These are phyloP conservation scores for Automeris io DNA, from an alignment of 2,888 invertebrate genomes.

Conservation along the genomic window DNA sequence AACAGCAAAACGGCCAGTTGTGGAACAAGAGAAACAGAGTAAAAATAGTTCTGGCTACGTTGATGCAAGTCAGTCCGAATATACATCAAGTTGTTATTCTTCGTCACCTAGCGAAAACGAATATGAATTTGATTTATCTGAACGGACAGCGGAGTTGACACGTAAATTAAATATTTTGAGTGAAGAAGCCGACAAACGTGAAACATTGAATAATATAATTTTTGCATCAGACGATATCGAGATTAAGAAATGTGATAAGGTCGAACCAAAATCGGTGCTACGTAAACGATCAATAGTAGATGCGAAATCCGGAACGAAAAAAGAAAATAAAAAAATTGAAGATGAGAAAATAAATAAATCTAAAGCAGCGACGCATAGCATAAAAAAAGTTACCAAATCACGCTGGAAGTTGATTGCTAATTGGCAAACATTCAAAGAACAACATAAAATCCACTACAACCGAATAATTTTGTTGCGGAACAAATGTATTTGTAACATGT, in stretches of 20 bases:
- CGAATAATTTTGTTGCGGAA: slow-evolving; percentile 77
- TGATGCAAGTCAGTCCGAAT: slow-evolving; percentile 72
- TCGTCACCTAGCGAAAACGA: slow-evolving; percentile 73
- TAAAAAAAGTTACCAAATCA: slow-evolving; percentile 40
- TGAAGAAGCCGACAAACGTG: slow-evolving; percentile 50
- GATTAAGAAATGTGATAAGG: slow-evolving; percentile 15
- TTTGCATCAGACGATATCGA: slow-evolving; percentile 33
- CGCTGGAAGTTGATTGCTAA: slow-evolving; percentile 60
- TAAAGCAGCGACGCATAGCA: slow-evolving; percentile 33
- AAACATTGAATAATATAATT: slow-evolving; percentile 37
- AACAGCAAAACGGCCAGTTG: slow-evolving; percentile 45
- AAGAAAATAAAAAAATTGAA: slow-evolving; percentile 25
- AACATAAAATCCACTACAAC: slow-evolving; percentile 74
- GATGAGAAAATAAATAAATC: slow-evolving; percentile 32
- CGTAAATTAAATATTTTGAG: slow-evolving; percentile 62
- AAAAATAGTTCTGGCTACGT: slow-evolving; percentile 65
- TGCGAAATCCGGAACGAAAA: slow-evolving; percentile 27
- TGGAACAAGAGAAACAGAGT: slow-evolving; percentile 47
- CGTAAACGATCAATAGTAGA: slow-evolving; percentile 46
- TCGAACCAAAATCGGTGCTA: slow-evolving; percentile 37
- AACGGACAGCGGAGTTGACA: slow-evolving; percentile 62
- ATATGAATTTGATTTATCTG: slow-evolving; percentile 66
- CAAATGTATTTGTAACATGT: slow-evolving; percentile 81
- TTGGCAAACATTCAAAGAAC: slow-evolving; percentile 78
- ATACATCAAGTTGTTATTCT: slow-evolving; percentile 71